phyloP scores from a whole-genome alignment of 1,140 invertebrate genomes.

The Triops longicaudatus region DNA sequence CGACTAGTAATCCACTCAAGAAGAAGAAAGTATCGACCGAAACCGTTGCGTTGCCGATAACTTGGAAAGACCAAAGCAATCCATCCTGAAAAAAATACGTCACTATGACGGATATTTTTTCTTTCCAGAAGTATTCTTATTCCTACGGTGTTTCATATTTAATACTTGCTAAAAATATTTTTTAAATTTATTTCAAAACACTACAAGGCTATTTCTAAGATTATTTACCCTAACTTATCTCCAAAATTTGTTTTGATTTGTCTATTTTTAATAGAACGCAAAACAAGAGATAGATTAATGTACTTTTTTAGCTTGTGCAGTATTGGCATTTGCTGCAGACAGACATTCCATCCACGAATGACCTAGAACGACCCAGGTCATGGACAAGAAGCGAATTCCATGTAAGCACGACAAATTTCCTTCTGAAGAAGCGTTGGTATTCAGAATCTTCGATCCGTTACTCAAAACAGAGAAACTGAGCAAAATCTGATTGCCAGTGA shows the following conservation, averaged over 20 bases:
- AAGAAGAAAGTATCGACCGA: conserved; percentile 26
- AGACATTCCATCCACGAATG: conserved; percentile 16
- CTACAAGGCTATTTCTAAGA: not conserved
- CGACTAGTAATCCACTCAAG: conserved; percentile 23
- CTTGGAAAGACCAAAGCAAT: not conserved
- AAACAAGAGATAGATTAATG: conserved; percentile 50
- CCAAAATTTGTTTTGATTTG: not conserved
- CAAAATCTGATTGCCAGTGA: not conserved
- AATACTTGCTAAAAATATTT: not conserved
- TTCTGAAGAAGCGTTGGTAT: conserved; percentile 34
- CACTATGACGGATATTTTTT: not conserved
- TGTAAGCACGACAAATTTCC: conserved; percentile 39
- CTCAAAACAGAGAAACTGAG: conserved; percentile 20
- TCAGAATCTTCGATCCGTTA: conserved; percentile 18
- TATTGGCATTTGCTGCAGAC: not conserved
- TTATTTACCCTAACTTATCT: not conserved
- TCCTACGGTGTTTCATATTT: not conserved
- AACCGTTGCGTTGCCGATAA: conserved; percentile 19
- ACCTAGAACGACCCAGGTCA: conserved; percentile 22
- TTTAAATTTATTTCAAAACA: no score
- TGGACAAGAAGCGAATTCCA: conserved; percentile 26
- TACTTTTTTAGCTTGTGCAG: not conserved
- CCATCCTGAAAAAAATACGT: conserved; percentile 5
- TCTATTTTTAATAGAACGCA: not conserved
- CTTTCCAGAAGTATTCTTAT: not conserved